Evolutionary conservation across 2,888 invertebrate species (phyloP), one percentile per base, ranked within the genome.

Genomic region (Caenorhabditis afra): DNA sequence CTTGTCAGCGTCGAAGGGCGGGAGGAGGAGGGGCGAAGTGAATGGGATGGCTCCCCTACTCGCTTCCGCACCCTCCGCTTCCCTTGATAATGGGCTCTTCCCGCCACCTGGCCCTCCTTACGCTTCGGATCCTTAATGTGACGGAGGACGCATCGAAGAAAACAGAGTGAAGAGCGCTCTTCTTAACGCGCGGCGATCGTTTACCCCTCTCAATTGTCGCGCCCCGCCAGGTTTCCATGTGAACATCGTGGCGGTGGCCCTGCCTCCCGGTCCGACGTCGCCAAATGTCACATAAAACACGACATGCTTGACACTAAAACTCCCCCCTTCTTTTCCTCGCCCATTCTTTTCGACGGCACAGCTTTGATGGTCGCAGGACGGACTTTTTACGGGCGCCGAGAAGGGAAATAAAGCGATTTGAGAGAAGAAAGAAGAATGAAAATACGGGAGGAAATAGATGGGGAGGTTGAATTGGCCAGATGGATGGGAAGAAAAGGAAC

Each of bases 201-300:
- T 5, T 53, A 1, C 10, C 10, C 20, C 1, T 53, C 45, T n/a
- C 35, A 22, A 35, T 53, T 53, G 53, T 22, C 53, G 53, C 53
- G 53, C 53, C 53, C 22, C 29, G 35, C n/a, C 16, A 11, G 18
- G 58, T 58, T 58, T 58, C 58, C 45, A 58, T 45, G 44, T 58
- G 58, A 58, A 58, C 58, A 29, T 58, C 22, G 44, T n/a, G 55
- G 29, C 55, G 16, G n/a, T n/a, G n/a, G n/a, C n/a, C n/a, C n/a
- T n/a, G n/a, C n/a, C n/a, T n/a, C n/a, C n/a, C n/a, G n/a, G n/a
- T 16, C 12, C 53, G 53, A 7, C 3, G 29, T 22, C 50, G 20
- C 12, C 55, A 55, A 55, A 39, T 55, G 55, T 39, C 55, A 55
- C 55, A 55, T 55, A 55, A 55, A 55, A 55, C 55, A 55, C 55